phyloP scores from a whole-genome alignment of 1,140 invertebrate genomes.

The Pachypeltis micranthus region DNA sequence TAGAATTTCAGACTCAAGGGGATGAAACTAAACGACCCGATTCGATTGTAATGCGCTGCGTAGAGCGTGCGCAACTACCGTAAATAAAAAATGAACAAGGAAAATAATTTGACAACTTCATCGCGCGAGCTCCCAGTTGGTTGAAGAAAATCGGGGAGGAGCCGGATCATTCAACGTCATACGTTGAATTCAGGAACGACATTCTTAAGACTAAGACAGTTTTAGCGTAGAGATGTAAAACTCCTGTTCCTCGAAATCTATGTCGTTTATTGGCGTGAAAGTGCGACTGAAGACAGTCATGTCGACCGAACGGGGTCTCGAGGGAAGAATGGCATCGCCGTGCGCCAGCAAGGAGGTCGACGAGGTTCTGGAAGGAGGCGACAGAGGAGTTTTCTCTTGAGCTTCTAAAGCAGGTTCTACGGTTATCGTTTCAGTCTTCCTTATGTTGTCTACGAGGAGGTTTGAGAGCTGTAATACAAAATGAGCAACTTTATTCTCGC shows the following conservation, averaged over 20 bases:
- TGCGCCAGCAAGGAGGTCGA: neutral
- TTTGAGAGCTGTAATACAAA: neutral
- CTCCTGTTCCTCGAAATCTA: neutral
- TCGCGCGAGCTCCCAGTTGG: no score
- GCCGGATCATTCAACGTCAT: no score
- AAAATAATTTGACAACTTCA: no score
- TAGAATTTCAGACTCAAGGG: no score
- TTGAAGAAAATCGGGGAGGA: no score
- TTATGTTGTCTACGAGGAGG: neutral
- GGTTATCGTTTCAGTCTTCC: slow-evolving; percentile 22
- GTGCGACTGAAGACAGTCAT: slow-evolving; percentile 2
- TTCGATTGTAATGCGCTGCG: no score
- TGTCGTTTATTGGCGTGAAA: neutral
- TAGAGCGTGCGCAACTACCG: no score
- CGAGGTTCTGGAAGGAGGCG: neutral
- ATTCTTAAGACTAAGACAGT: neutral
- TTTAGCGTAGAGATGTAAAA: neutral
- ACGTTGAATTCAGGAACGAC: no score
- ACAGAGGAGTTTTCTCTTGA: slow-evolving; percentile 27
- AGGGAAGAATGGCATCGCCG: neutral
- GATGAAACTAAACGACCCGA: no score
- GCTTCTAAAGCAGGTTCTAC: slow-evolving; percentile 34
- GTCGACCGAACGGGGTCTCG: neutral
- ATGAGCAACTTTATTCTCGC: no score
- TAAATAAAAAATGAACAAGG: no score